These are phyloP conservation scores for Eleutherodactylus coqui DNA, from an alignment of 2,797 vertebrate genomes.

Conservation along the genomic window DNA sequence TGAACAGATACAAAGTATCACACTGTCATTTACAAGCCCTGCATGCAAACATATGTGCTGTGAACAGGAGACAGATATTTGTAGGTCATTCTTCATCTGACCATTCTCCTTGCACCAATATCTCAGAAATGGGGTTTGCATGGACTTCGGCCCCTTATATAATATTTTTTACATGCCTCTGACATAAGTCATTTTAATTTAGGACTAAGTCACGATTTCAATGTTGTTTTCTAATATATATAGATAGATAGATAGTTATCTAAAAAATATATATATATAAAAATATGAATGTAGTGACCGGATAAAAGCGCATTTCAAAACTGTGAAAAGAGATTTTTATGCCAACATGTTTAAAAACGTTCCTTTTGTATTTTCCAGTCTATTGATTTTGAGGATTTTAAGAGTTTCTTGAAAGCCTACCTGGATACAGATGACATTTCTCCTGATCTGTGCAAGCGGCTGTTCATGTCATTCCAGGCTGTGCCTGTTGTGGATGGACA, in stretches of 20 bases:
- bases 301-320: too few species aligned
- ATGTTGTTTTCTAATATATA: neutral
- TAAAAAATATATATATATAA: too few species aligned
- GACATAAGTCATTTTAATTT: neutral
- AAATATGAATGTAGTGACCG: conserved; percentile 13
- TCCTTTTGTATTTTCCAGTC: conserved; percentile 71
- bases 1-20: neutral
- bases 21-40: neutral
- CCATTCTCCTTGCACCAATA: neutral
- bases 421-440: conserved; percentile 87
- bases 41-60: neutral
- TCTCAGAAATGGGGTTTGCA: neutral
- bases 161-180: neutral
- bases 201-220: neutral
- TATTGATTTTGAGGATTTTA: conserved; percentile 88
- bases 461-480: conserved; percentile 89
- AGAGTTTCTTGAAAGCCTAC: conserved; percentile 88
- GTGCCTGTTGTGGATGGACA: conserved; percentile 61
- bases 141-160: neutral
- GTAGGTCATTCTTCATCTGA: neutral
- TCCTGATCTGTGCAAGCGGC: conserved; percentile 80
- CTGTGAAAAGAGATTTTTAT: neutral
- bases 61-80: neutral
- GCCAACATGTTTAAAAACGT: neutral
- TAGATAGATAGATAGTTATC: too few species aligned